phyloP scores from a whole-genome alignment of 2,113 vertebrate genomes.

The Andinoacara biseriatus region DNA sequence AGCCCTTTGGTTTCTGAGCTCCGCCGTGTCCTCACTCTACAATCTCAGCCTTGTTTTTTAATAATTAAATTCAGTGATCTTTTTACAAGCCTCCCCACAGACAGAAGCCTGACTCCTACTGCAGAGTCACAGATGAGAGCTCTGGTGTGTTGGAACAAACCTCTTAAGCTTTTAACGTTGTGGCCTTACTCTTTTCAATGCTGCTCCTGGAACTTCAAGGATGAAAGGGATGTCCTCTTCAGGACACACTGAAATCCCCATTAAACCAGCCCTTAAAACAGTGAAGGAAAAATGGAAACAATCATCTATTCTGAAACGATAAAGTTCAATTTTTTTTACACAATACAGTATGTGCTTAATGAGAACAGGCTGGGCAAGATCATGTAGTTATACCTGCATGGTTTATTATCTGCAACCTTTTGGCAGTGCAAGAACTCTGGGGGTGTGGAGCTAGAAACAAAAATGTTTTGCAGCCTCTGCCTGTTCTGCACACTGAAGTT shows the following conservation, averaged over 20 bases:
- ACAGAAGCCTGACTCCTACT: constrained; percentile 26
- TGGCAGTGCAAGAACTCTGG: no score
- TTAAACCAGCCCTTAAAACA: not conserved
- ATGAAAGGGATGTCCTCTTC: not conserved
- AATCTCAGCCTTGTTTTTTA: constrained; percentile 38
- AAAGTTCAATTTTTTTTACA: not conserved
- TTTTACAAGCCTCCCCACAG: constrained; percentile 18
- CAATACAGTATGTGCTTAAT: not conserved
- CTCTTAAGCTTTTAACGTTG: constrained; percentile 10
- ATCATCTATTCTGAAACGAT: not conserved
- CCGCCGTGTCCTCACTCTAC: not conserved
- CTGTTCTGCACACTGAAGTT: no score
- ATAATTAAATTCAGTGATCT: constrained; percentile 64
- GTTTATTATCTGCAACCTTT: no score
- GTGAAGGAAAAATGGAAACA: not conserved
- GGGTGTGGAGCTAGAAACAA: no score
- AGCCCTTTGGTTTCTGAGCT: constrained; percentile 16
- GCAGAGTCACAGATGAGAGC: constrained; percentile 42
- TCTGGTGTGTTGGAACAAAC: not conserved
- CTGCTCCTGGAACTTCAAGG: constrained; percentile 15
- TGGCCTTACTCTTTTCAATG: not conserved
- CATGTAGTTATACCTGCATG: not conserved
- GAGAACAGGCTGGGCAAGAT: not conserved
- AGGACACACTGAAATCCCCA: not conserved
- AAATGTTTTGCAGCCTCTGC: no score